Evolutionary conservation across 1,140 invertebrate species (phyloP), one percentile per base, ranked within the genome.

Genomic region (Belonocnema kinseyi): DNA sequence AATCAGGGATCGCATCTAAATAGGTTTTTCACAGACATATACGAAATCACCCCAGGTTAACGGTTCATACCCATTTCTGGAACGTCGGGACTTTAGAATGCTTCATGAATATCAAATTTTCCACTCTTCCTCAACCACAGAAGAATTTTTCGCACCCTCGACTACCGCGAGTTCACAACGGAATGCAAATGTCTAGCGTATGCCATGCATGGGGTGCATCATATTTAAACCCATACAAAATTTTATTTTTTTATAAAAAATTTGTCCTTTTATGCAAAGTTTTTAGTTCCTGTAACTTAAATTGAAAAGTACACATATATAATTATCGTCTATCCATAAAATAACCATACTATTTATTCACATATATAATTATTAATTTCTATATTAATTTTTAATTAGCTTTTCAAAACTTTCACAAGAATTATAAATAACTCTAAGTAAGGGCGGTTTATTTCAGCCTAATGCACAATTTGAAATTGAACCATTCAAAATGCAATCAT

Each of bases 21-120:
- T 85, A 82, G 83, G 77, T 82, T 85, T 81, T 50, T 76, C 77
- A 61, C 76, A 83, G 78, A 84, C 83, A 79, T 85, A 77, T 81
- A 81, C 77, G 79, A 83, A 77, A 75, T 80, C 82, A 75, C 75
- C 72, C 75, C 50, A 26, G 72, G 75, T 84, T 85, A 84, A 58
- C 80, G 71, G 75, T 77, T 19, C 72, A 50, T 85, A 78, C 26
- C 80, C 78, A 86, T 83, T 81, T 82, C 76, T 75, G 75, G 72
- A 72, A 75, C 73, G 83, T 77, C 79, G 80, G 71, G 82, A 82
- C 82, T 85, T 83, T 85, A 85, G 85, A 86, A 85, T 85, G 80
- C 83, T 83, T 85, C 84, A 86, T 85, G 85, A 86, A 85, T 86
- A 85, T 86, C 82, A 85, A 86, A 86, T 86, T 81, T 85, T 85